Conservation (phyloP, 2,888 invertebrate genomes). For the Temnothorax rugatulus region DNA sequence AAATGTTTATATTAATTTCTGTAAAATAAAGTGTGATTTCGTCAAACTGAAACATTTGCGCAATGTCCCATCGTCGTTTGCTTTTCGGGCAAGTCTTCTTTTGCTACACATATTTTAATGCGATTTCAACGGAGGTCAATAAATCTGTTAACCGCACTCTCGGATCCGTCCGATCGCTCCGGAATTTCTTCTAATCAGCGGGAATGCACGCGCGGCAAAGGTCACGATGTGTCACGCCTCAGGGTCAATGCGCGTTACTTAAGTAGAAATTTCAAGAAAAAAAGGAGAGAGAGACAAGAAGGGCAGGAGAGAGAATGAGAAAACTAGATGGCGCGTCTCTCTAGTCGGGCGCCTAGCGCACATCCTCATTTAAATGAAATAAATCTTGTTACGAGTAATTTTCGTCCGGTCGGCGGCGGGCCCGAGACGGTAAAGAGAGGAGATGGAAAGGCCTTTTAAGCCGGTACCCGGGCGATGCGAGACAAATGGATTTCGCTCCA, state of each 20-base stretch:
- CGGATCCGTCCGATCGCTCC: slow-evolving; percentile 37
- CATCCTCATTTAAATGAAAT: slow-evolving; percentile 85
- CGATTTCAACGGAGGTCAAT: slow-evolving; percentile 40
- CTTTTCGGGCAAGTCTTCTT: neutral
- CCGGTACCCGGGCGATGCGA: slow-evolving; percentile 73
- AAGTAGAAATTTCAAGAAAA: slow-evolving; percentile 47
- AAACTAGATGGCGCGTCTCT: slow-evolving; percentile 59
- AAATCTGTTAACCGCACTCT: slow-evolving; percentile 36
- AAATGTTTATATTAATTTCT: slow-evolving; percentile 24
- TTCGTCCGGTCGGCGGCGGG: slow-evolving; percentile 74
- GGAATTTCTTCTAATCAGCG: slow-evolving; percentile 63
- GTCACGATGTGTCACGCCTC: slow-evolving; percentile 66
- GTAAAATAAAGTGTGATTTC: slow-evolving; percentile 10
- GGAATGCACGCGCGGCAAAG: slow-evolving; percentile 56
- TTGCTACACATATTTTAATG: slow-evolving; percentile 29
- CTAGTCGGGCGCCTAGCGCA: slow-evolving; percentile 79
- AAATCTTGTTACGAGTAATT: slow-evolving; percentile 84
- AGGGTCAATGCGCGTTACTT: slow-evolving; percentile 55
- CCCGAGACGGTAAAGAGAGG: slow-evolving; percentile 67
- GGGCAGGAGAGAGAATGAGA: slow-evolving; percentile 9
- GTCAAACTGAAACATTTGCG: neutral
- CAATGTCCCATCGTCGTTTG: neutral
- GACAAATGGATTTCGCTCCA: slow-evolving; percentile 81
- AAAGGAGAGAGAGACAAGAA: slow-evolving; percentile 7
- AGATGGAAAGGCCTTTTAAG: slow-evolving; percentile 76